Evolutionary conservation across 2,888 invertebrate species (phyloP).

Genomic region (Copidosoma aretas): DNA sequence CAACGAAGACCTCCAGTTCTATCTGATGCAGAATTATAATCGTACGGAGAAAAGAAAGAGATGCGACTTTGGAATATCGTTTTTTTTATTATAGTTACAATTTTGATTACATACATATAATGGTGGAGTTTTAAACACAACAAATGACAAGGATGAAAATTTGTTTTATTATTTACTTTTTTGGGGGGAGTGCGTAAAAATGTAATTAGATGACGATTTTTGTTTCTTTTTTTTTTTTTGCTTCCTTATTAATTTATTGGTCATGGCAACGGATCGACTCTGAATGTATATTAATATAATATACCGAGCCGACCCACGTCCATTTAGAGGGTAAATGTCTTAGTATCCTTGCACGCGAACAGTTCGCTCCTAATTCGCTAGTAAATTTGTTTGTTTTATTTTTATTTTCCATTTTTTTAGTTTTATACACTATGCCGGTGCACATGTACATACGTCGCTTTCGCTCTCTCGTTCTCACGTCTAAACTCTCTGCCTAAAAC

Average conservation of each 20-base stretch:
- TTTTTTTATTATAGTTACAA: conserved; percentile 62
- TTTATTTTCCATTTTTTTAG: neutral
- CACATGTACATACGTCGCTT: conserved; percentile 53
- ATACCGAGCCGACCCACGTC: conserved; percentile 58
- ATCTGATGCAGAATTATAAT: too few species aligned
- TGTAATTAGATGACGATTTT: conserved; percentile 61
- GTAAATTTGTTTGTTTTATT: conserved; percentile 40
- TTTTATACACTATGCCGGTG: conserved; percentile 57
- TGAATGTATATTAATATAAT: conserved; percentile 62
- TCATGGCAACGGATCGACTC: conserved; percentile 58
- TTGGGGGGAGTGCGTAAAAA: conserved; percentile 58
- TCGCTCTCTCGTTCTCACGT: conserved; percentile 11
- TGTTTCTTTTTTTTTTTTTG: conserved; percentile 53
- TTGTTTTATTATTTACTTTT: conserved; percentile 41
- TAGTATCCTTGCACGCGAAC: conserved; percentile 55
- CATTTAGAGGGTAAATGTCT: conserved; percentile 55
- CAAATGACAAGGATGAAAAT: conserved; percentile 62
- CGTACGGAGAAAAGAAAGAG: neutral
- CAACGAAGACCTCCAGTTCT: too few species aligned
- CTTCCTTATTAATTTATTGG: conserved; percentile 57
- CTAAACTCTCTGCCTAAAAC: neutral
- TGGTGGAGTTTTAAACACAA: conserved; percentile 61
- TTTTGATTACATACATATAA: conserved; percentile 62
- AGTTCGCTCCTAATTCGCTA: conserved; percentile 58
- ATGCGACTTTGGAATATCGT: neutral